A percentile compares a stretch with the other conserved stretches of the same genome.
Conservation (phyloP, 2,113 vertebrate species). For the Pachypanchax playfairii region DNA sequence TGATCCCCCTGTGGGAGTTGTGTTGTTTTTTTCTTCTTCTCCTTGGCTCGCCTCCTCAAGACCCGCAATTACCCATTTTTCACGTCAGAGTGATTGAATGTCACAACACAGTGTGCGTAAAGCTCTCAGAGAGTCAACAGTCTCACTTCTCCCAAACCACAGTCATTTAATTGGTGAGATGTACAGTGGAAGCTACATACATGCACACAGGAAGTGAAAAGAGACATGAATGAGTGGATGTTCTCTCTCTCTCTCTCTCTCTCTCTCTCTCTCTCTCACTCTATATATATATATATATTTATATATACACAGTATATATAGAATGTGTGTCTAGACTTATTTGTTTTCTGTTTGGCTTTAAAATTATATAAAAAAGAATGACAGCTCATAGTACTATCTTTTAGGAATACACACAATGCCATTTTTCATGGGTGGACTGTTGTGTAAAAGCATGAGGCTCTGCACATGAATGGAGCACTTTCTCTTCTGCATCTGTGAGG, state of each 20-base stretch:
- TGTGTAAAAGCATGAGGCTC: not conserved
- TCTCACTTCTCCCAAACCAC: slow-evolving; percentile 36
- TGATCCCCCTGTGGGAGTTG: slow-evolving; percentile 52
- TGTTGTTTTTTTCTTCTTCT: slow-evolving; percentile 12
- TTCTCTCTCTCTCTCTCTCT: too few relatives aligned
- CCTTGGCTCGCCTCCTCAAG: slow-evolving; percentile 26
- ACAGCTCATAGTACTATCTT: not conserved
- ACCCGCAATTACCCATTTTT: slow-evolving; percentile 57
- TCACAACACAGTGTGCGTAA: slow-evolving; percentile 60
- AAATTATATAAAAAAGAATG: not conserved
- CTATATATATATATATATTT: too few relatives aligned
- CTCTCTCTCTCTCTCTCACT: too few relatives aligned
- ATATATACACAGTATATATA: not conserved
- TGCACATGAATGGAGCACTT: not conserved
- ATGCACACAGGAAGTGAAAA: not conserved
- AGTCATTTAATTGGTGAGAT: slow-evolving; percentile 22
- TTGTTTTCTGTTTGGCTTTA: not conserved
- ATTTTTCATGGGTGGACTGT: not conserved
- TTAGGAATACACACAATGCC: not conserved
- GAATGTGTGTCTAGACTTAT: not conserved
- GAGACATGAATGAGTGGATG: not conserved
- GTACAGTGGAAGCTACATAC: not conserved
- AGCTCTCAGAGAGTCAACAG: slow-evolving; percentile 17
- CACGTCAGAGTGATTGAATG: slow-evolving; percentile 62
- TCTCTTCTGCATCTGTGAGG: not conserved